Percentiles rank a stretch among this genome's conserved stretches.
Conservation (phyloP, 1,140 invertebrate genomes). For the Grapholita molesta region DNA sequence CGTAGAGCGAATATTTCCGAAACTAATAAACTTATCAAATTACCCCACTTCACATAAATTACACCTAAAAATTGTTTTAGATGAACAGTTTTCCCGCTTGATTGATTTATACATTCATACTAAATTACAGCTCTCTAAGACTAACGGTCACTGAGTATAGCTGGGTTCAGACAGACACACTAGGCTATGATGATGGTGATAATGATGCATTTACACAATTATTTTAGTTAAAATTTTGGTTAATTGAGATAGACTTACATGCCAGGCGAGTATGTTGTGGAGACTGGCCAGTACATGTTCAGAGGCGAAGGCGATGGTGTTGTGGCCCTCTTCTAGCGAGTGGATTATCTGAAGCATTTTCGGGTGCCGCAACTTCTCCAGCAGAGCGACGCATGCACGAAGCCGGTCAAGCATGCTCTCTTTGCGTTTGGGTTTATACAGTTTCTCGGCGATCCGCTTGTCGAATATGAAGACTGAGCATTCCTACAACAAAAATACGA, state of each 20-base stretch:
- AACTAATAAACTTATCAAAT: too few relatives aligned
- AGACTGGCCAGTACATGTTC: constrained; percentile 93
- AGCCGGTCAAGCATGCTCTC: constrained; percentile 95
- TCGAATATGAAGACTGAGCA: constrained; percentile 97
- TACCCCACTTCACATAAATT: too few relatives aligned
- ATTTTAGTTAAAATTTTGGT: too few relatives aligned
- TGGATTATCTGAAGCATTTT: constrained; percentile 88
- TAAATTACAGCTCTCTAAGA: too few relatives aligned
- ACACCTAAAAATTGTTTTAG: too few relatives aligned
- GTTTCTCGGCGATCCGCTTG: constrained; percentile 94
- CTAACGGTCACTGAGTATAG: too few relatives aligned
- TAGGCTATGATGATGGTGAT: too few relatives aligned
- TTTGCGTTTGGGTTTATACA: constrained; percentile 95
- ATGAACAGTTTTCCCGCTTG: too few relatives aligned
- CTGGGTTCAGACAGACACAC: too few relatives aligned
- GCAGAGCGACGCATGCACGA: constrained; percentile 87
- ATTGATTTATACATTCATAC: too few relatives aligned
- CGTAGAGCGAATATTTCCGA: too few relatives aligned
- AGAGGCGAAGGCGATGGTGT: constrained; percentile 94
- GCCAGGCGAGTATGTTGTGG: constrained; percentile 90
- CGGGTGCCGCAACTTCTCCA: constrained; percentile 93
- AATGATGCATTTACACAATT: too few relatives aligned
- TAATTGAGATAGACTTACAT: constrained; percentile 78
- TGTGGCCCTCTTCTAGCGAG: constrained; percentile 87
- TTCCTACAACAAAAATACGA: constrained; percentile 84